Evolutionary conservation across 2,888 invertebrate genomes (phyloP).

Genomic region (Bembecia ichneumoniformis): DNA sequence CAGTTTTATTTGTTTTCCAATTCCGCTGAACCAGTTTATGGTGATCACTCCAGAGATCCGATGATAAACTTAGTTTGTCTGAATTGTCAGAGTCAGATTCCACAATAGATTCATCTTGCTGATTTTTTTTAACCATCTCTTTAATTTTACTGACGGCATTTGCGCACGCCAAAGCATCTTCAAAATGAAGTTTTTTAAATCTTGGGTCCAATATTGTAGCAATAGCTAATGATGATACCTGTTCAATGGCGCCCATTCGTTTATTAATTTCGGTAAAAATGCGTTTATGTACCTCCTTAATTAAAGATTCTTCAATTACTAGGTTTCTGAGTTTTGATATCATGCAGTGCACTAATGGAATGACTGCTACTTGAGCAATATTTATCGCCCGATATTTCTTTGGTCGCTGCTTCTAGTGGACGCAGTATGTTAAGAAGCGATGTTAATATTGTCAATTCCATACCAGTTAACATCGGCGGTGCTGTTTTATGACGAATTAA

Average conservation of each 20-base stretch:
- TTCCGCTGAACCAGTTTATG: slow-evolving; percentile 19
- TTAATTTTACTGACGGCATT: slow-evolving; percentile 10
- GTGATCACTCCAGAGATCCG: slow-evolving; percentile 18
- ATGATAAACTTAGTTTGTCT: slow-evolving; percentile 13
- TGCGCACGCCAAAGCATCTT: slow-evolving; percentile 11
- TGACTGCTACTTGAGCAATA: slow-evolving; percentile 20
- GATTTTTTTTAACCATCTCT: slow-evolving; percentile 11
- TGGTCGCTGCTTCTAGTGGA: slow-evolving; percentile 27
- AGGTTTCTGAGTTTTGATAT: slow-evolving; percentile 10
- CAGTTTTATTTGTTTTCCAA: slow-evolving; percentile 15
- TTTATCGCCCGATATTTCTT: slow-evolving; percentile 27
- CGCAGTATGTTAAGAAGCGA: slow-evolving; percentile 18
- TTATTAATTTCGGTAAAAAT: slow-evolving; percentile 7
- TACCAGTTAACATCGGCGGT: slow-evolving; percentile 25
- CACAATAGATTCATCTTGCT: slow-evolving; percentile 7
- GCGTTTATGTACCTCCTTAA: slow-evolving; percentile 4
- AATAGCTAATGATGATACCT: slow-evolving; percentile 17
- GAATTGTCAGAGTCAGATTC: slow-evolving; percentile 20
- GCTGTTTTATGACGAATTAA: slow-evolving; percentile 18
- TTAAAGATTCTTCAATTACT: slow-evolving; percentile 12
- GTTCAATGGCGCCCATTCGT: slow-evolving; percentile 12
- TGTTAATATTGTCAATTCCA: slow-evolving; percentile 16
- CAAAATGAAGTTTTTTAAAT: slow-evolving; percentile 23
- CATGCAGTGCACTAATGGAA: slow-evolving; percentile 17
- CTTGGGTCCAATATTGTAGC: slow-evolving; percentile 21